Base-by-base conservation (phyloP, 2,797 vertebrate species). In the Coccyzus lansbergi region DNA sequence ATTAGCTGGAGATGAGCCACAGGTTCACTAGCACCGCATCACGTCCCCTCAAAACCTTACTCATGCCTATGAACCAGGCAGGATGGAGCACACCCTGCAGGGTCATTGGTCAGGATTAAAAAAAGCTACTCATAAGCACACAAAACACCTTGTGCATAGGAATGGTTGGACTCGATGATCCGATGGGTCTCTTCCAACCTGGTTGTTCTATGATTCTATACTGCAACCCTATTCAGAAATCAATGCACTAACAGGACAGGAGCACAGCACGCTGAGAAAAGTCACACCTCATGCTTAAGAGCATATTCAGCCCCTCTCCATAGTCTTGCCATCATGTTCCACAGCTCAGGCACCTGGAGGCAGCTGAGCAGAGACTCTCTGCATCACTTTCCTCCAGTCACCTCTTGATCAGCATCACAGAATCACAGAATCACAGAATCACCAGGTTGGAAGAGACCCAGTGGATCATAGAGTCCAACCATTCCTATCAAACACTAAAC, bases 31-130 rank as follows among this genome's bases (percentile, higher is more conserved):
- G 44, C 2, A 3, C 24, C 3, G 2, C 20, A 44, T 10, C 36
- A 17, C 21, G 24, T 21, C 33, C 11, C 9, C 52, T 48, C 51
- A 64, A 60, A 64, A 64, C 33, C 22, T n/a, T 9, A 5, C 46
- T 22, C 3, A 0, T 6, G 26, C 1, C 1, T 83, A 12, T 5
- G 53, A 65, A 38, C 17, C 0, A 0, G 31, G 59, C 31, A 48
- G 65, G 48, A 77, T 2, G 4, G 78, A 60, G 46, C 22, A 15
- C 34, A 36, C 1, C 11, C 29, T 7, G 52, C 38, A 26, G 48
- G 71, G 21, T 55, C 65, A 77, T 52, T 1, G 0, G 26, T 36
- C 29, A 7, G 51, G 89, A 51, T 38, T 38, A 42, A 60, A 60
- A 49, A 3, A 8, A 42, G 34, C 46, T 48, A 10, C 65, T 13